Conservation (phyloP, 1,140 invertebrate genomes). For the Neuroterus valhalla region DNA sequence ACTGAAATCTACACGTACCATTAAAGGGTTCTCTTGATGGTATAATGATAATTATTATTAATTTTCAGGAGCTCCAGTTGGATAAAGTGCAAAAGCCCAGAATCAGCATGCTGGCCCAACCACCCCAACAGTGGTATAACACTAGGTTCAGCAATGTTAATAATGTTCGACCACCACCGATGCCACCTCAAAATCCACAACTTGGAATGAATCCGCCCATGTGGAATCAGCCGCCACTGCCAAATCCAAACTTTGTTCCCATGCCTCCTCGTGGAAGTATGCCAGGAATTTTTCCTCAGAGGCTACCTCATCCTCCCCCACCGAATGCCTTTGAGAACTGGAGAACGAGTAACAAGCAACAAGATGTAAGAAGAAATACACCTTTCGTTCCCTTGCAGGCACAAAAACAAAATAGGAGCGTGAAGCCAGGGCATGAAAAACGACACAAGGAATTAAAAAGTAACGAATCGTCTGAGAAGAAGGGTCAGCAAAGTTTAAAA, state of each 20-base stretch:
- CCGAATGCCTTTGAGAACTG: not conserved
- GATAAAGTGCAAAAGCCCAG: conserved; percentile 39
- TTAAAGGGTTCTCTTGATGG: no score
- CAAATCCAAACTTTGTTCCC: conserved; percentile 28
- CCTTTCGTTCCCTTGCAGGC: conserved; percentile 73
- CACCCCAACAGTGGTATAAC: conserved; percentile 62
- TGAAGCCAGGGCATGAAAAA: conserved; percentile 32
- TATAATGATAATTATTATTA: conserved; percentile 14
- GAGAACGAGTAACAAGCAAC: conserved; percentile 21
- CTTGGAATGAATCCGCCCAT: conserved; percentile 38
- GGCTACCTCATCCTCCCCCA: not conserved
- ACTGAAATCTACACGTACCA: no score
- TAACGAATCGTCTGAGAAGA: conserved; percentile 36
- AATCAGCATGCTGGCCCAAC: conserved; percentile 37
- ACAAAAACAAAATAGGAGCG: conserved; percentile 68
- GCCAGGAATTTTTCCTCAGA: not conserved
- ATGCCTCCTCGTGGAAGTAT: not conserved
- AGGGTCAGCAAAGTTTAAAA: conserved; percentile 41
- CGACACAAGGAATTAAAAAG: conserved; percentile 30
- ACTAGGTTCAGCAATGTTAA: conserved; percentile 49
- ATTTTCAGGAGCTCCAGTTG: conserved; percentile 54
- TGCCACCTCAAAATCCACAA: not conserved
- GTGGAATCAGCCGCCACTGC: conserved; percentile 20
- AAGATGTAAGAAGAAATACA: conserved; percentile 60
- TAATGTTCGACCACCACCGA: conserved; percentile 37